Evolutionary conservation across 2,888 invertebrate species (phyloP), one percentile per base, ranked within the genome.

Genomic region (Phalangium opilio): DNA sequence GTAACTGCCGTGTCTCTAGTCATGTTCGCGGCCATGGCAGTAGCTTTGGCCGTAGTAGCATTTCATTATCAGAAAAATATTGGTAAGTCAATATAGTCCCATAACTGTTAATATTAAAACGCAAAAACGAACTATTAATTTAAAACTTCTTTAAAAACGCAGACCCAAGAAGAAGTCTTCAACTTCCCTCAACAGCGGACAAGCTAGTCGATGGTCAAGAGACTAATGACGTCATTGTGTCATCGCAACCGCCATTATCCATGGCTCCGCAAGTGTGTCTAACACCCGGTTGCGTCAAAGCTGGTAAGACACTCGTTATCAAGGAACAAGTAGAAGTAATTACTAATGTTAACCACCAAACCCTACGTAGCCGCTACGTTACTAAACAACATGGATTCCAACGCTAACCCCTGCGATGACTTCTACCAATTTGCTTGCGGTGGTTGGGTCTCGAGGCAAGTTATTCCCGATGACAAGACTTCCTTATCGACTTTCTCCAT

Each of bases 401-500:
- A 11, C 2, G 76, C 79, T 10, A 78, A 83, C 55, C 83, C 84
- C 0, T 84, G 84, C 62, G 81, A 83, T 57, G 81, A 84, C 61
- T 83, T 84, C 65, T 84, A 83, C 64, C 72, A 77, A 58, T 83
- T 81, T 62, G 76, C 83, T 1, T 84, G 84, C 59, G 83, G 83
- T 1, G 75, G 75, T 12, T 84, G 83, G 65, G 65, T 81, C 34
- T 75, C 55, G 17, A 48, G 47, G 38, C 58, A 58, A 35, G 44
- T 74, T 47, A 84, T 85, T 47, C 83, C 83, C 1, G 83, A 84
- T 55, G 84, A 84, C 63, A 83, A 83, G 67, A 78, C 81, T 0
- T 77, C 80, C 4, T 76, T 83, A 34, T 81, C 81, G 53, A 61
- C 64, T 2, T 68, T 85, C 69, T 81, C 79, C 51, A 73, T 78